A percentile compares a stretch with the other conserved stretches of the same genome.
Conservation (phyloP, 2,797 vertebrate genomes). For the Varecia variegata region DNA sequence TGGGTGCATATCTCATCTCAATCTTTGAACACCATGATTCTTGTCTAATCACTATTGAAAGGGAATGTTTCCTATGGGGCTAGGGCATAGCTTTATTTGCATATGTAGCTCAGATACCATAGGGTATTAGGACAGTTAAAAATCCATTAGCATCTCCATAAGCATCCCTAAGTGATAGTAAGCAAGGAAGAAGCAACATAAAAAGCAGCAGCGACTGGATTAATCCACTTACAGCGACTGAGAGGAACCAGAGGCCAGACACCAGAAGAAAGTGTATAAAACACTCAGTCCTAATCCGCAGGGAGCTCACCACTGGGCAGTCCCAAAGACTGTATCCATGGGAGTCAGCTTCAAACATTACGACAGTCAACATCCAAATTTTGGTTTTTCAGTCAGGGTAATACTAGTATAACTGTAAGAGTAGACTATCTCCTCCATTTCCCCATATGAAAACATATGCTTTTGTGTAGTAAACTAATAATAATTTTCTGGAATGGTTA, state of each 20-base stretch:
- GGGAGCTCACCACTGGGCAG: not conserved
- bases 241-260: not conserved
- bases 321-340: not conserved
- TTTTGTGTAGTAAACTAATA: not conserved
- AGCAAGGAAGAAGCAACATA: not conserved
- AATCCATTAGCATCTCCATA: not conserved
- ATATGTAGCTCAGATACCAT: not conserved
- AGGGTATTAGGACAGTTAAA: not conserved
- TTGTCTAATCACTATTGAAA: not conserved
- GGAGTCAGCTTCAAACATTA: not conserved
- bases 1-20: not conserved
- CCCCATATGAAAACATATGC: not conserved
- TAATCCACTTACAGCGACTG: not conserved
- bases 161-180: not conserved
- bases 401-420: not conserved
- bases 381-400: not conserved
- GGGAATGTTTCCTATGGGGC: not conserved
- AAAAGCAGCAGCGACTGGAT: not conserved
- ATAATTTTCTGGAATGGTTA: not conserved
- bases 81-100: not conserved
- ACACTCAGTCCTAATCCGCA: not conserved
- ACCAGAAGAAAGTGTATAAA: not conserved
- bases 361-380: not conserved
- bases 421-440: not conserved
- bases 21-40: not conserved